A percentile compares a stretch with the other conserved stretches of the same genome.
Evolutionary conservation across 2,888 invertebrate species (phyloP).

Genomic region (Elgonia sp.): DNA sequence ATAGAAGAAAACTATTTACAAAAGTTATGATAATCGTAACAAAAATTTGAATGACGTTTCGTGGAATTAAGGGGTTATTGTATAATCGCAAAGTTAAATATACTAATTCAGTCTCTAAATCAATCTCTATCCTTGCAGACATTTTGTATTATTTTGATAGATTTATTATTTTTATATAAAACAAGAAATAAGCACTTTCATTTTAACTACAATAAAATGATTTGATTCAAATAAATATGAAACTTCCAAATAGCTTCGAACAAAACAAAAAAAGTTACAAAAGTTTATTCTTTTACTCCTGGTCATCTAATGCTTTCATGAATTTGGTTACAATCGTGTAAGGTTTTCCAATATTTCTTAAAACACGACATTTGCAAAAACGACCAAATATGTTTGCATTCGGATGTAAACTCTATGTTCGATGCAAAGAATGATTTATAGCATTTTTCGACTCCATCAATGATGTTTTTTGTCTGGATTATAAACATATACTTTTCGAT

Average conservation of each 20-base stretch:
- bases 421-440: constrained; percentile 34
- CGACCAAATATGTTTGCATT: constrained; percentile 47
- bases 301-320: neutral
- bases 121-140: neutral
- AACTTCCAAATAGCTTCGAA: no score
- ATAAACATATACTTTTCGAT: constrained; percentile 17
- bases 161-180: no score
- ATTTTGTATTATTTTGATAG: no score
- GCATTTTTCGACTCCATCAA: constrained; percentile 30
- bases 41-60: constrained; percentile 30
- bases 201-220: no score
- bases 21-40: neutral
- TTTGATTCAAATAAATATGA: no score
- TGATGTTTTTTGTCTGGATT: constrained; percentile 33
- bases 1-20: neutral
- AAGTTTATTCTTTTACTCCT: neutral
- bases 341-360: constrained; percentile 17
- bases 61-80: constrained; percentile 24
- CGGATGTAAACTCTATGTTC: constrained; percentile 14
- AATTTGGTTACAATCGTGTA: constrained; percentile 22
- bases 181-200: no score
- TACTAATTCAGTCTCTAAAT: constrained; percentile 16
- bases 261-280: no score
- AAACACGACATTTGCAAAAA: constrained; percentile 23
- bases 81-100: constrained; percentile 28